phyloP scores from a whole-genome alignment of 2,888 invertebrate species.

The Pseudococcus jackbeardsleyi region DNA sequence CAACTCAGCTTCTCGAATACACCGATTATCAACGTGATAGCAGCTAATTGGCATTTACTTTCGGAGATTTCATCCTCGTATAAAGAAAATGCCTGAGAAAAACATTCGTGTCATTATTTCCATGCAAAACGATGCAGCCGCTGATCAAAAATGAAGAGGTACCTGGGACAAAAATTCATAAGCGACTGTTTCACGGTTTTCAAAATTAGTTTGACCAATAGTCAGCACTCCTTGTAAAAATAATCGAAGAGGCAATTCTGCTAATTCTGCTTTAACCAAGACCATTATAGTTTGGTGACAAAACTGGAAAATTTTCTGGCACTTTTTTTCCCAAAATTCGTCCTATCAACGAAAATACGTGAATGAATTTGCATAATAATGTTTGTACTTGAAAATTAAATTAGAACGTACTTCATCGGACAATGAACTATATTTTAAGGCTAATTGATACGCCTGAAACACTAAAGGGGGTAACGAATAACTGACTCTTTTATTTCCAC shows the following conservation, averaged over 20 bases:
- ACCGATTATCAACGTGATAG: conserved; percentile 94
- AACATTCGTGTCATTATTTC: neutral
- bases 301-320: conserved; percentile 98
- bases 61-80: conserved; percentile 99
- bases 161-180: conserved; percentile 97
- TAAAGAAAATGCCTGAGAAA: conserved; percentile 86
- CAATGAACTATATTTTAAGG: conserved; percentile 84
- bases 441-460: conserved; percentile 92
- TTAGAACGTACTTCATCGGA: conserved; percentile 77
- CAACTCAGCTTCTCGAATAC: conserved; percentile 96
- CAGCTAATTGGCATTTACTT: conserved; percentile 95
- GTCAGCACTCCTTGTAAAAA: conserved; percentile 97
- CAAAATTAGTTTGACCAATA: conserved; percentile 91
- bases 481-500: conserved; percentile 88
- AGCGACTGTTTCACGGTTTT: conserved; percentile 95
- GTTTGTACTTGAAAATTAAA: neutral
- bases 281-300: conserved; percentile 96
- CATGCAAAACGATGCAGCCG: neutral
- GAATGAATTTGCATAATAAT: conserved; percentile 46
- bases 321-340: conserved; percentile 98
- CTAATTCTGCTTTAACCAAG: conserved; percentile 93
- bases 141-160: conserved; percentile 47
- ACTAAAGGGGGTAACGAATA: conserved; percentile 94
- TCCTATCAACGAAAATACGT: conserved; percentile 75
- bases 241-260: conserved; percentile 91